phyloP scores from a whole-genome alignment of 2,797 vertebrate species.

The Sciurus carolinensis region DNA sequence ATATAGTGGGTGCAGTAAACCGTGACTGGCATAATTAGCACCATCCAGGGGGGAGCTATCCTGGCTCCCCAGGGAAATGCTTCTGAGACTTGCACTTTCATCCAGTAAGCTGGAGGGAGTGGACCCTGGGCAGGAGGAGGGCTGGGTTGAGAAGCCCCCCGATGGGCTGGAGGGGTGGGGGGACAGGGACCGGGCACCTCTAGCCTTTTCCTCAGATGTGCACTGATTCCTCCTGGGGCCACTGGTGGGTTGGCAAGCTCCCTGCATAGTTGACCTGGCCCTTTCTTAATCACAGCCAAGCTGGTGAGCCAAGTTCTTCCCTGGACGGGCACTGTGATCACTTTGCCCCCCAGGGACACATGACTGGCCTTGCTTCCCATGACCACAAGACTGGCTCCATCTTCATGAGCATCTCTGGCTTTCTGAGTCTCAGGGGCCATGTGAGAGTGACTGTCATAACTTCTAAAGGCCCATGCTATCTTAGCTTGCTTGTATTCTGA shows the following conservation, averaged over 20 bases:
- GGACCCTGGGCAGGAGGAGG: neutral
- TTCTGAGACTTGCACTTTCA: neutral
- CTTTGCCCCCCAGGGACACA: neutral
- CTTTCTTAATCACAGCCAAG: neutral
- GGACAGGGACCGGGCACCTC: neutral
- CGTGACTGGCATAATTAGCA: neutral
- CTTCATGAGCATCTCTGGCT: neutral
- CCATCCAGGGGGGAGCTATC: neutral
- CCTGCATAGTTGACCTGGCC: neutral
- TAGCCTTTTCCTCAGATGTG: neutral
- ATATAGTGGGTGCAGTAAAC: neutral
- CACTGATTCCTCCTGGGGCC: no score
- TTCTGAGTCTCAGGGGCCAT: neutral
- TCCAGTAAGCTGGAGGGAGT: slow-evolving; percentile 3
- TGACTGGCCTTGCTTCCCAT: neutral
- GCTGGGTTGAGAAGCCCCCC: neutral
- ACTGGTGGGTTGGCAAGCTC: neutral
- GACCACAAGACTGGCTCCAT: neutral
- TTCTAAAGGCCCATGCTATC: neutral
- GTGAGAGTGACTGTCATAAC: neutral
- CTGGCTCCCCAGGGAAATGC: slow-evolving; percentile 59
- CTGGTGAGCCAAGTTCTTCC: neutral
- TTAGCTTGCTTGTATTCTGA: neutral
- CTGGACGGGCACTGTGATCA: neutral
- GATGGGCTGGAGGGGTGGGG: neutral